A percentile compares a stretch with the other conserved stretches of the same genome.
phyloP scores from a whole-genome alignment of 2,113 vertebrate species.

The Erinaceus europaeus region DNA sequence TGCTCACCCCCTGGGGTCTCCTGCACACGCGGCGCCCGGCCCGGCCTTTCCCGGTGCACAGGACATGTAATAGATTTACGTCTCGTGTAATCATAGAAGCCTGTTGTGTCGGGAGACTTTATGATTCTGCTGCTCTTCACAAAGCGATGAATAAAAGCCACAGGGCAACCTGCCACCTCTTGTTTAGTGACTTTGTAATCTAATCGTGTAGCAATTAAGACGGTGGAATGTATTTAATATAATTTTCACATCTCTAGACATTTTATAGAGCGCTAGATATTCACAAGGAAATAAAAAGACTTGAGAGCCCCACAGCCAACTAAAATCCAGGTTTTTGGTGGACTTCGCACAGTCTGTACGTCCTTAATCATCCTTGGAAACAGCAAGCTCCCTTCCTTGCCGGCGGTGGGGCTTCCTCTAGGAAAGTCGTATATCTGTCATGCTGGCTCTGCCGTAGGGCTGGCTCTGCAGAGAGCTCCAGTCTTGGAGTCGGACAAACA shows the following conservation, averaged over 20 bases:
- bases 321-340: neutral
- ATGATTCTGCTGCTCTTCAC: slow-evolving; percentile 45
- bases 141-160: slow-evolving; percentile 64
- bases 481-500: too few relatives aligned
- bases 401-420: neutral
- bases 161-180: slow-evolving; percentile 56
- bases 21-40: slow-evolving; percentile 31
- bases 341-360: neutral
- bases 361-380: slow-evolving; percentile 42
- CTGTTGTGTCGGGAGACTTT: slow-evolving; percentile 66
- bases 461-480: too few relatives aligned
- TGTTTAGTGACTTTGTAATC: slow-evolving; percentile 53
- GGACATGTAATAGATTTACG: slow-evolving; percentile 69
- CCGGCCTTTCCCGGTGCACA: slow-evolving; percentile 24
- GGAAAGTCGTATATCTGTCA: too few relatives aligned
- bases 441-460: neutral
- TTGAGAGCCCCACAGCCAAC: neutral
- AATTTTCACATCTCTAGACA: slow-evolving; percentile 47
- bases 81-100: slow-evolving; percentile 76
- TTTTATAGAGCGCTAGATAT: slow-evolving; percentile 40
- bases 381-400: too few relatives aligned
- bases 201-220: slow-evolving; percentile 60
- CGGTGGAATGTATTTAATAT: slow-evolving; percentile 27
- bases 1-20: slow-evolving; percentile 38
- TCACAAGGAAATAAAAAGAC: slow-evolving; percentile 44